Base-by-base conservation (phyloP, 1,140 invertebrate genomes). In the Pseudomyrmex sp. region DNA sequence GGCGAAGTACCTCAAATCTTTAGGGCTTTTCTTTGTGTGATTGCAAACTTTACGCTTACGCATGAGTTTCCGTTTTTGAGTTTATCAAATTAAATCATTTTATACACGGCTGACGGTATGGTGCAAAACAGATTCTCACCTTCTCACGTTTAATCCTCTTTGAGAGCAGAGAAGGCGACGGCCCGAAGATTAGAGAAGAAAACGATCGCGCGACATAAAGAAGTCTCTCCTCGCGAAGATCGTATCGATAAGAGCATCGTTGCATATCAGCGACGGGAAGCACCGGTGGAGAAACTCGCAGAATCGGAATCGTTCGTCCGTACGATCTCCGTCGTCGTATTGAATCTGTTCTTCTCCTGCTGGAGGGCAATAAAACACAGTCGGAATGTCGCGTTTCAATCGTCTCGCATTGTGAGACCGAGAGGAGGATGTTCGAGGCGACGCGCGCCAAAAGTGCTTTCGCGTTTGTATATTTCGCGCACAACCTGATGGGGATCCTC, bases 341-440 rank as follows among this genome's bases (percentile, higher is more conserved):
- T 56, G 80, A 76, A 80, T 72, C 66, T 72, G 46, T 87, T 72
- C 59, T 58, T 35, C 35, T 35, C 5, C 5, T 7, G 35, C 35
- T 35, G 83, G 70, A 46, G 58, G 54, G 46, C 77, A 91, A 89
- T 90, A 90, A 91, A 91, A 91, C 68, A 91, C 63, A 84, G 65
- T 82, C 77, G 90, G 84, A 90, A 91, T 88, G 85, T 88, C 85
- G 85, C 56, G 82, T 89, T 90, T 89, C 90, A 89, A 91, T 91
- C 87, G 84, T 89, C 87, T 66, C 66, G 65, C 82, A 90, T 89
- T 86, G 87, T 86, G 82, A 86, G 69, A 70, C 79, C 44, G 65
- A 70, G 74, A 35, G 35, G 5, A 35, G 35, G 5, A 35, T 35
- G 85, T 85, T 82, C 69, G 74, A 87, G 68, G 66, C 70, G 83